Conservation (phyloP, 2,113 vertebrate species). For the Azemiops feae region DNA sequence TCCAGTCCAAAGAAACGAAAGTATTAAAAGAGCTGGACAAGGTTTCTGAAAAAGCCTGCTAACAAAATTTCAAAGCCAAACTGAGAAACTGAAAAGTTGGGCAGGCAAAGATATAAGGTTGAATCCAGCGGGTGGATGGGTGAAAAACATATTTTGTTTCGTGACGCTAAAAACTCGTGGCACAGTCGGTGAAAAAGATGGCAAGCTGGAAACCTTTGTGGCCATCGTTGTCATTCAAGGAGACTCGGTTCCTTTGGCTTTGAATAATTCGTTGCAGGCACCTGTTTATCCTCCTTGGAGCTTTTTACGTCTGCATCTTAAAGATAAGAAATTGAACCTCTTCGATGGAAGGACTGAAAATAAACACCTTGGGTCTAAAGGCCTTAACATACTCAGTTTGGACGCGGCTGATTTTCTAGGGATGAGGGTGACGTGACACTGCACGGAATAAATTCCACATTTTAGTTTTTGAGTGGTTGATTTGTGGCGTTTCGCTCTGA, state of each 20-base stretch:
- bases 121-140: too few relatives aligned
- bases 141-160: too few relatives aligned
- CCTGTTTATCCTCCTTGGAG: neutral
- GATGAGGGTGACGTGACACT: neutral
- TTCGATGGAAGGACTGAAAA: neutral
- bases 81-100: accelerated
- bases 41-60: neutral
- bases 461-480: neutral
- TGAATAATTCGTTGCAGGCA: neutral
- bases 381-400: neutral
- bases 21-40: neutral
- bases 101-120: neutral
- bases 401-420: neutral
- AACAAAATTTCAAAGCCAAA: neutral
- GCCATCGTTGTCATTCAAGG: neutral
- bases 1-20: neutral
- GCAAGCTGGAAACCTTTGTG: neutral
- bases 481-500: neutral
- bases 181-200: neutral
- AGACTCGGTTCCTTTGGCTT: neutral
- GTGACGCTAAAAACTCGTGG: neutral
- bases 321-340: neutral
- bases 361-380: neutral
- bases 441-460: neutral
- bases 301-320: neutral